Base-by-base conservation (phyloP, 2,113 vertebrate species). In the Benitochromis conjunctus region DNA sequence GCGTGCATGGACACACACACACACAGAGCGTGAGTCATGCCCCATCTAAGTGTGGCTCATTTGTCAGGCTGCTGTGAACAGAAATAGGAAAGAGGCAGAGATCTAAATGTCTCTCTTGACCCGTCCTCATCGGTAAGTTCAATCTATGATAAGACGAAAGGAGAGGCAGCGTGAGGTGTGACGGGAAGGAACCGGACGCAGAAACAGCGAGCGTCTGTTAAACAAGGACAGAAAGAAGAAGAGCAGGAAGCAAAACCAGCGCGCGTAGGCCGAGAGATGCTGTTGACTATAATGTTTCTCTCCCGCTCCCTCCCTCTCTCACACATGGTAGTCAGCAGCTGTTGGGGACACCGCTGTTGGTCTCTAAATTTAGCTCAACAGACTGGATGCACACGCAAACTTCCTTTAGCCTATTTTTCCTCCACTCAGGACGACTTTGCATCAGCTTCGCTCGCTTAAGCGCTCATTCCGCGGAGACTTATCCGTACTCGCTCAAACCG, bases 351-450 rank as follows among this genome's bases (percentile, higher is more conserved):
- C 92, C 88, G 14, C 89, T 84, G 83, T 83, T 87, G 85, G 54
- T 3, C 79, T 85, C 92, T 92, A 94, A 92, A 93, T 92, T 93
- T 94, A 95, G 89, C 87, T 87, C 80, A 80, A 56, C 85, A 79
- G 76, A 77, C 74, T 55, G 58, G 26, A 82, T 58, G 13, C 66
- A 29, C 29, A 57, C 43, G 41, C 81, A 82, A n/a, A 84, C 43
- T 53, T 41, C 76, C 64, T 81, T 55, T 21, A 71, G 86, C 29
- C 58, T 62, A 9, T 80, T 82, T 51, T 58, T 58, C 54, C 57
- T 79, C 55, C 36, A 34, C 60, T 41, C 4, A 5, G 19, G 13
- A 66, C 51, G 31, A 36, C 38, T 48, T 51, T 24, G 43, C 64
- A 41, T 16, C 46, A 76, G 71, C 71, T 76, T 34, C 46, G n/a